These are phyloP conservation scores for Xestoiulus laeticollis DNA, from an alignment of 2,888 invertebrate species.

Conservation along the genomic window DNA sequence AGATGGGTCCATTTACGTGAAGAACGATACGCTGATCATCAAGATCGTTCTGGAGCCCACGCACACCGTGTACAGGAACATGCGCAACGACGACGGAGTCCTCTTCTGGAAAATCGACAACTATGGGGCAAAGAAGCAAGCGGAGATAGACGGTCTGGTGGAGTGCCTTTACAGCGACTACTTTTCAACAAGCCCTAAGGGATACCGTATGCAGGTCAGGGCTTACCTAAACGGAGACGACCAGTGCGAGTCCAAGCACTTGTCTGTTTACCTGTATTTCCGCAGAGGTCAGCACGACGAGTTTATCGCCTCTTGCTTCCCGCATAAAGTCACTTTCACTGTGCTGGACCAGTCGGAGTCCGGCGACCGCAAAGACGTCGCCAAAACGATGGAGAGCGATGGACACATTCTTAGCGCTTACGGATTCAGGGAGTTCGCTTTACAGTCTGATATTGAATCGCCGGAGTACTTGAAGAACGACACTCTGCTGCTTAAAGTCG, in stretches of 20 bases:
- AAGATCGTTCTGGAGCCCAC: background rate
- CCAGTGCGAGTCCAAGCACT: background rate
- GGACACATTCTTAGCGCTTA: background rate
- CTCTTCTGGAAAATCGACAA: conserved; percentile 27
- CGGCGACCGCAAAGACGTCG: background rate
- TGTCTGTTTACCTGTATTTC: background rate
- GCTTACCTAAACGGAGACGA: background rate
- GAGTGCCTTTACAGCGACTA: background rate
- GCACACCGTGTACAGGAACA: background rate
- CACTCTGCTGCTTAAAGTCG: background rate
- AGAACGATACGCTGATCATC: background rate
- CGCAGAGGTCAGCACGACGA: conserved; percentile 11
- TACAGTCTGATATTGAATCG: background rate
- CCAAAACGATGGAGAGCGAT: conserved; percentile 11
- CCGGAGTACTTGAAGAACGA: background rate
- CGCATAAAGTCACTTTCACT: conserved; percentile 27
- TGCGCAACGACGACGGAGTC: background rate
- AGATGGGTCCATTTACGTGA: background rate
- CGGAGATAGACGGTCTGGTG: background rate
- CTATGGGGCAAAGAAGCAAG: background rate
- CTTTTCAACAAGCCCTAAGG: background rate
- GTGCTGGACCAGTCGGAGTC: background rate
- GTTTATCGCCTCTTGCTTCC: background rate
- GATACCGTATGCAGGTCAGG: conserved; percentile 32
- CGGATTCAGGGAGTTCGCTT: background rate